These are phyloP conservation scores for Squalus acanthias DNA, from an alignment of 2,797 vertebrate genomes.

Conservation along the genomic window DNA sequence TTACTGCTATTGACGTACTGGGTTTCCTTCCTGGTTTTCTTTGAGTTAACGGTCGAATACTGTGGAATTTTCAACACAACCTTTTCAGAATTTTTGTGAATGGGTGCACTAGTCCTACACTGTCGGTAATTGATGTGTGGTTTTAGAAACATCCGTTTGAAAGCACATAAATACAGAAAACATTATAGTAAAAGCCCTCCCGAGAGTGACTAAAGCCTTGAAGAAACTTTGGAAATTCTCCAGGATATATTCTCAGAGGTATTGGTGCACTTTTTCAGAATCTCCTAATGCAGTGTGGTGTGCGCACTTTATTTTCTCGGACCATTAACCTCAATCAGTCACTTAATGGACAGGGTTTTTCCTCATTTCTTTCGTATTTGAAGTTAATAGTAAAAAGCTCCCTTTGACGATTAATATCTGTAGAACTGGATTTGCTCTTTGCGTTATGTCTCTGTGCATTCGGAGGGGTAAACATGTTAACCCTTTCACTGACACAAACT, in stretches of 20 bases:
- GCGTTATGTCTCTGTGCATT: background rate
- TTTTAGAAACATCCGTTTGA: background rate
- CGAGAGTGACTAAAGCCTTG: background rate
- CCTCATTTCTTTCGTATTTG: background rate
- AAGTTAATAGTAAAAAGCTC: background rate
- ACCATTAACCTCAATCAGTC: background rate
- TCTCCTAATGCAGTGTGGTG: background rate
- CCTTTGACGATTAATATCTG: background rate
- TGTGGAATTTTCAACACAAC: slow-evolving; percentile 6
- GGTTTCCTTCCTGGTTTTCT: too few species aligned
- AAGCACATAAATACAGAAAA: slow-evolving; percentile 29
- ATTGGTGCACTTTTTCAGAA: background rate
- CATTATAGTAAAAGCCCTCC: slow-evolving; percentile 20
- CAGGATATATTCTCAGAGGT: slow-evolving; percentile 9
- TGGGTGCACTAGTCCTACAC: background rate
- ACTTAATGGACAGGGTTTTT: background rate
- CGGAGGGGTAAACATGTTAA: background rate
- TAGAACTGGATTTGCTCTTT: background rate
- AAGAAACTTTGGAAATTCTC: slow-evolving; percentile 32
- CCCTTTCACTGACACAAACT: background rate
- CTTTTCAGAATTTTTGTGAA: slow-evolving; percentile 11
- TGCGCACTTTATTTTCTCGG: background rate
- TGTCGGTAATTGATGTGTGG: slow-evolving; percentile 13
- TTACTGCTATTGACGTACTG: background rate
- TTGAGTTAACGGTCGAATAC: background rate